Conservation (phyloP, 2,888 invertebrate genomes). For the Macrophya alboannulata region DNA sequence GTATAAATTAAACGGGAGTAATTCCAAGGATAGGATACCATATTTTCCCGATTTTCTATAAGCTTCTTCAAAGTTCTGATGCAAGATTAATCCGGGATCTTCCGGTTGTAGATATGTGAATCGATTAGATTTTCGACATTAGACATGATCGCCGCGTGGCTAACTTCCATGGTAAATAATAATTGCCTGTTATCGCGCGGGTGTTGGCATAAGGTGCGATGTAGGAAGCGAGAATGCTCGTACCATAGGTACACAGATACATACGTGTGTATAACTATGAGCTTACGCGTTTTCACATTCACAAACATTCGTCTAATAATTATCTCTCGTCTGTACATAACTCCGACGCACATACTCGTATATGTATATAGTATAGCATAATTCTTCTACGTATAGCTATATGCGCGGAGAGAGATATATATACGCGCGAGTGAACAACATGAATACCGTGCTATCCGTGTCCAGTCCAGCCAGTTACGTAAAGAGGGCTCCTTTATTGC, state of each 20-base stretch:
- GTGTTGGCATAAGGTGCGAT: neutral
- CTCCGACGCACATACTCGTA: neutral
- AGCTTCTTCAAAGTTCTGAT: neutral
- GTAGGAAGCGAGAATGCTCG: constrained; percentile 34
- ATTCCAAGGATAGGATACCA: neutral
- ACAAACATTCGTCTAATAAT: constrained; percentile 14
- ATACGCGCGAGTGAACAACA: constrained; percentile 56
- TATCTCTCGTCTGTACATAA: neutral
- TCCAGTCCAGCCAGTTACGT: constrained; percentile 71
- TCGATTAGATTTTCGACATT: constrained; percentile 30
- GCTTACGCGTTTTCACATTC: constrained; percentile 39
- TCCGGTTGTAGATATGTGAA: constrained; percentile 1
- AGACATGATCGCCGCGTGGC: neutral
- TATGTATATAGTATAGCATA: too few relatives aligned
- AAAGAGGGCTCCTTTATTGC: constrained; percentile 77
- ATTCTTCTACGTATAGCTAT: constrained; percentile 18
- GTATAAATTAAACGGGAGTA: neutral
- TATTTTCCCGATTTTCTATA: neutral
- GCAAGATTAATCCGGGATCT: neutral
- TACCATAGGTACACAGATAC: too few relatives aligned
- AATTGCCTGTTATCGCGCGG: neutral
- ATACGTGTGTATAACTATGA: too few relatives aligned
- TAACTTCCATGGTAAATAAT: neutral
- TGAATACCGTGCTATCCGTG: constrained; percentile 58
- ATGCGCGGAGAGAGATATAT: constrained; percentile 50